Conservation (phyloP, 2,113 vertebrate genomes). For the Eubucco bourcierii region DNA sequence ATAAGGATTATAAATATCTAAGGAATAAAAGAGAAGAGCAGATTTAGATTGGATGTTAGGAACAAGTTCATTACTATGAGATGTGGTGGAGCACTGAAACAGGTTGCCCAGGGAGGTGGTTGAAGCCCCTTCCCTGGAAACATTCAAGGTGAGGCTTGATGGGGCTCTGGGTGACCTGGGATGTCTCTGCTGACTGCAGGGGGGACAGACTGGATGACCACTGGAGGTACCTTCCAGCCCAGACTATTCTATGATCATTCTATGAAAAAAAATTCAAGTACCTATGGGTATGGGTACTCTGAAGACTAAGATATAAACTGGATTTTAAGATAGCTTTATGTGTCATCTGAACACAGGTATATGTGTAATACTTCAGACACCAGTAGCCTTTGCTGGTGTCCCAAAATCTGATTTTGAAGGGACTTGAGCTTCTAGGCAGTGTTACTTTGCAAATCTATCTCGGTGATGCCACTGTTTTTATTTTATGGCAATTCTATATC, state of each 20-base stretch:
- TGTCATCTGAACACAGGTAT: neutral
- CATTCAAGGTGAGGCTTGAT: too few relatives aligned
- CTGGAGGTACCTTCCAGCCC: too few relatives aligned
- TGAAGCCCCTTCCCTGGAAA: too few relatives aligned
- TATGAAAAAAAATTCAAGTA: neutral
- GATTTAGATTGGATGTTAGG: too few relatives aligned
- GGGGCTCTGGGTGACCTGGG: too few relatives aligned
- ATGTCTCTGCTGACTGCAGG: too few relatives aligned
- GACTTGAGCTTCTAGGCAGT: neutral
- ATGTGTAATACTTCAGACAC: neutral
- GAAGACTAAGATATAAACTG: neutral
- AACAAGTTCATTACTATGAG: too few relatives aligned
- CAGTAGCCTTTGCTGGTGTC: neutral
- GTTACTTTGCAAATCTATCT: neutral
- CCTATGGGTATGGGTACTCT: neutral
- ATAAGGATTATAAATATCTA: neutral
- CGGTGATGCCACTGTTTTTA: neutral
- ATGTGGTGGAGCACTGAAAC: too few relatives aligned
- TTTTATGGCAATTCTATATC: neutral
- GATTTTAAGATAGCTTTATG: neutral
- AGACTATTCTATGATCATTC: too few relatives aligned
- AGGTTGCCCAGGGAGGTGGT: too few relatives aligned
- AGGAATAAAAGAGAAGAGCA: neutral
- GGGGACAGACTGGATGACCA: too few relatives aligned
- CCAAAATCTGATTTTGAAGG: neutral